Conservation (phyloP, 2,888 invertebrate genomes). For the Eurois occulta region DNA sequence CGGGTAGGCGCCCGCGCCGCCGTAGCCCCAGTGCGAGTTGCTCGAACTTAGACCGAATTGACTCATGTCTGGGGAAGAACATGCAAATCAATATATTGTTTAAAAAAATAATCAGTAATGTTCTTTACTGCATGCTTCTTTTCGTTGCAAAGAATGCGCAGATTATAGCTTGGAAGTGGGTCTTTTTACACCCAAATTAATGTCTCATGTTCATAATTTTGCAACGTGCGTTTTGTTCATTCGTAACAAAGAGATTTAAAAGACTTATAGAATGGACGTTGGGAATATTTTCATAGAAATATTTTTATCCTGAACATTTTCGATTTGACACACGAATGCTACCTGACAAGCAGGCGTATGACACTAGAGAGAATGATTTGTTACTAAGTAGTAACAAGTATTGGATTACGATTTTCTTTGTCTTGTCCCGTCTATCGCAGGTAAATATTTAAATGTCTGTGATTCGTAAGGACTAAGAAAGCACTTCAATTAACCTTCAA, state of each 20-base stretch:
- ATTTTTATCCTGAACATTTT: too few species aligned
- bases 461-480: not conserved
- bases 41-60: constrained; percentile 96
- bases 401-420: too few species aligned
- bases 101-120: not conserved
- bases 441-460: too few species aligned
- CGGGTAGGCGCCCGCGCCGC: constrained; percentile 96
- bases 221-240: not conserved
- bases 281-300: too few species aligned
- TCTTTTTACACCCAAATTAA: not conserved
- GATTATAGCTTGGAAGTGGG: not conserved
- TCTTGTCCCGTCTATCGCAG: too few species aligned
- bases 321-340: too few species aligned
- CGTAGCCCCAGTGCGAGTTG: constrained; percentile 97
- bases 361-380: too few species aligned
- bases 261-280: too few species aligned
- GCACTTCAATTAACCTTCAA: not conserved
- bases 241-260: too few species aligned
- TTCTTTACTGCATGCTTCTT: not conserved
- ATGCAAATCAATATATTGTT: not conserved
- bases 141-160: not conserved
- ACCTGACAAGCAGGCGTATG: too few species aligned
- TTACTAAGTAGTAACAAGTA: too few species aligned
- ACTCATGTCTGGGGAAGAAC: constrained; percentile 93
- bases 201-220: not conserved